Conservation (phyloP, 2,113 vertebrate species). For the Cheirogaleus medius region DNA sequence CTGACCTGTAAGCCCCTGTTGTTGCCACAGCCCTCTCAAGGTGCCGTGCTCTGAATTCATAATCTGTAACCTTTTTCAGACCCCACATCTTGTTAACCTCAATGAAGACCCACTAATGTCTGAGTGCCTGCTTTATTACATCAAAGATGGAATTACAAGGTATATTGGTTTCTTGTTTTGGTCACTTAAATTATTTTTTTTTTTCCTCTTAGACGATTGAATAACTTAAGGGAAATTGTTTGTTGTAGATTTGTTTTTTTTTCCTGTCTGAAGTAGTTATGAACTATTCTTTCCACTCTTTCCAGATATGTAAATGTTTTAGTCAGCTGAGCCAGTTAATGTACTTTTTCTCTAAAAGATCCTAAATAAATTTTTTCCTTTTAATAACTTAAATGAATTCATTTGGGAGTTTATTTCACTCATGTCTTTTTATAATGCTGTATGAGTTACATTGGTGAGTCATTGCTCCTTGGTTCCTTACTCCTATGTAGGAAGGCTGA, state of each 20-base stretch:
- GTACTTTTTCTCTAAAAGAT: conserved; percentile 1
- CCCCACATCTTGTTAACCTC: conserved; percentile 98
- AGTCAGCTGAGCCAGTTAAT: not conserved
- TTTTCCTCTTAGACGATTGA: not conserved
- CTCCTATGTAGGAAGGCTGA: not conserved
- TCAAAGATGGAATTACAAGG: conserved; percentile 99
- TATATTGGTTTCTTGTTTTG: conserved; percentile 72
- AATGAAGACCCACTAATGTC: conserved; percentile 99
- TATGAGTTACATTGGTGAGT: not conserved
- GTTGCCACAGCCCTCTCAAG: not conserved
- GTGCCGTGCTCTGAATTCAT: not conserved
- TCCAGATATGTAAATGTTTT: not conserved
- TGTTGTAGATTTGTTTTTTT: conserved; percentile 31
- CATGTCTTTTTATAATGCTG: not conserved
- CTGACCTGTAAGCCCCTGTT: not conserved
- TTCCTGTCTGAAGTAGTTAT: conserved; percentile 21
- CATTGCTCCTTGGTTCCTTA: not conserved
- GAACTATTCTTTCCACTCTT: not conserved
- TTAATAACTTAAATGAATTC: not conserved
- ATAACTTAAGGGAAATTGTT: conserved; percentile 18
- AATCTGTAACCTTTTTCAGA: conserved; percentile 84
- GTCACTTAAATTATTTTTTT: not conserved
- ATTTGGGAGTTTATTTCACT: not conserved
- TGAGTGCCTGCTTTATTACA: conserved; percentile 99
- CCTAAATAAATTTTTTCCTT: not conserved